Conservation (phyloP, 2,113 vertebrate species). For the Oceanodroma tethys region DNA sequence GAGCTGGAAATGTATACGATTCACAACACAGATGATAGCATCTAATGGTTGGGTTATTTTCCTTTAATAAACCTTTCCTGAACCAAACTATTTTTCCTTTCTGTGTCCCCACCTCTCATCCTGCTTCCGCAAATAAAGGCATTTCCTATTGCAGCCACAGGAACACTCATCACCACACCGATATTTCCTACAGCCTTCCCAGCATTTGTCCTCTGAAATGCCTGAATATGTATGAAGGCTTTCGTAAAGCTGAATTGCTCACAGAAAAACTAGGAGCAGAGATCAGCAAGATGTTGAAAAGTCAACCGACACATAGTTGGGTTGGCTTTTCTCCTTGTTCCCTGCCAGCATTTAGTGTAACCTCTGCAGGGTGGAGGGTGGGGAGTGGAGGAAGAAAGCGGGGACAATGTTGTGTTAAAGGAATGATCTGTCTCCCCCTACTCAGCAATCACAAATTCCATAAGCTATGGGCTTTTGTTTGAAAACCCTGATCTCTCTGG, state of each 20-base stretch:
- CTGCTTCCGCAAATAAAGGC: not conserved
- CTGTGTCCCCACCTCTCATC: not conserved
- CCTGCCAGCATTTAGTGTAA: not conserved
- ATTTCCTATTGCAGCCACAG: conserved; percentile 16
- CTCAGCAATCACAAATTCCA: not conserved
- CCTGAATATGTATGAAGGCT: not conserved
- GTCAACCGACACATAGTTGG: not conserved
- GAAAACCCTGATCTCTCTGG: not conserved
- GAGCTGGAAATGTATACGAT: not conserved
- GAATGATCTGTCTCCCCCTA: not conserved
- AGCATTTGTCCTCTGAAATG: not conserved
- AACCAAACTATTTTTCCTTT: conserved; percentile 11
- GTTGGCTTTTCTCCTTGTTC: not conserved
- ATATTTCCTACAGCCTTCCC: conserved; percentile 3
- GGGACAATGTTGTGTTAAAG: accelerated
- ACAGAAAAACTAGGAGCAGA: not conserved
- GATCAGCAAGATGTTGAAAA: not conserved
- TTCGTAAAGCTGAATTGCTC: not conserved
- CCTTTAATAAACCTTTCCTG: conserved; percentile 44
- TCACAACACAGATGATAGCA: not conserved
- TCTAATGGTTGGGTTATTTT: not conserved
- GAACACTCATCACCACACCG: not conserved
- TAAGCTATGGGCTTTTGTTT: not conserved
- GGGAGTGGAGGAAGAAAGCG: not conserved
- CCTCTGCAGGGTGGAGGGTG: not conserved